These are phyloP conservation scores for Metallyticus violacea DNA, from an alignment of 2,888 invertebrate genomes.

Conservation along the genomic window DNA sequence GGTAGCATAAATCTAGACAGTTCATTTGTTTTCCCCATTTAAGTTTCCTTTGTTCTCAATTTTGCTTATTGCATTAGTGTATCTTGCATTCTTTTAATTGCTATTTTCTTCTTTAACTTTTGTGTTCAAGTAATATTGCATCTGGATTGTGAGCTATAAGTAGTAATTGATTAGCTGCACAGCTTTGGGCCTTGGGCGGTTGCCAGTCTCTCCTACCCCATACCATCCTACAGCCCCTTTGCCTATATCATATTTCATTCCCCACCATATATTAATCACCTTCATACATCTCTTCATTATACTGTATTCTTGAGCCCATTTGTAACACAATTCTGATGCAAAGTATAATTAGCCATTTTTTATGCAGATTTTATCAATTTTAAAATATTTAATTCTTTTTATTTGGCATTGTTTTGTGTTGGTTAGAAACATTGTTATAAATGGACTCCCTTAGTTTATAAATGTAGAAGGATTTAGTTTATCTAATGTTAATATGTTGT, in stretches of 20 bases:
- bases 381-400: not conserved
- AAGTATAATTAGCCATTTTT: not conserved
- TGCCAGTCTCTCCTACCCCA: not conserved
- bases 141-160: not conserved
- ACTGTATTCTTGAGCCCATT: not conserved
- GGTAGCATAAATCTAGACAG: not conserved
- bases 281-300: not conserved
- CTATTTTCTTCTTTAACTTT: not conserved
- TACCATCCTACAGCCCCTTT: not conserved
- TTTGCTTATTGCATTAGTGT: not conserved
- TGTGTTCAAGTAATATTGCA: not conserved
- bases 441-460: not conserved
- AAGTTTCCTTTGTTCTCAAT: not conserved
- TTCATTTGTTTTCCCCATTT: not conserved
- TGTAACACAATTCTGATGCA: not conserved
- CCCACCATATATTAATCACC: no score
- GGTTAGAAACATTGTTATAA: not conserved
- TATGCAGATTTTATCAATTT: not conserved
- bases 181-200: conserved; percentile 22
- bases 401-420: not conserved
- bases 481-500: not conserved
- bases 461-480: not conserved
- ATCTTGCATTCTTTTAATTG: not conserved
- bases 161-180: not conserved
- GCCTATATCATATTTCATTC: no score